Conservation (phyloP, 2,797 vertebrate genomes). For the Bryconaethiops microstoma region DNA sequence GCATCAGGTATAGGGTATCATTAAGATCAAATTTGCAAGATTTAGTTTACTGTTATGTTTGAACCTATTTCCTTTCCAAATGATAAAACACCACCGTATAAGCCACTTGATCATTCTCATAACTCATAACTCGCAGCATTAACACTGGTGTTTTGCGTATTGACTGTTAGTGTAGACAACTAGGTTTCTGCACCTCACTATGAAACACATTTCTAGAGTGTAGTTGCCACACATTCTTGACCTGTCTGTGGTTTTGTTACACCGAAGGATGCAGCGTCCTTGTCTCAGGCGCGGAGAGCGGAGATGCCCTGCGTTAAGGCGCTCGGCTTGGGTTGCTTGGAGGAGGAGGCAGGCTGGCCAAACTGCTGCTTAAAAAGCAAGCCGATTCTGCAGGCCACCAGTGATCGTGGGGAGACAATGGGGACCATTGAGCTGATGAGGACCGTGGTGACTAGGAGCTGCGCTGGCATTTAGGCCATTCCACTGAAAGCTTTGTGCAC, state of each 20-base stretch:
- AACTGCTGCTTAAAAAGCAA: slow-evolving; percentile 76
- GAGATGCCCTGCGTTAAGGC: slow-evolving; percentile 68
- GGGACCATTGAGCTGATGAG: slow-evolving; percentile 75
- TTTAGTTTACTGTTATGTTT: too few species aligned
- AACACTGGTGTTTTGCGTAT: neutral
- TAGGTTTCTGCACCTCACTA: neutral
- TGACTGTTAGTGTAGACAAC: neutral
- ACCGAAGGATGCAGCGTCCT: slow-evolving; percentile 24
- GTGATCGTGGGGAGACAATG: slow-evolving; percentile 78
- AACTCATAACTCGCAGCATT: too few species aligned
- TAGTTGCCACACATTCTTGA: slow-evolving; percentile 27
- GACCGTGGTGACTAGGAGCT: slow-evolving; percentile 70
- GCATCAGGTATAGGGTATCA: too few species aligned
- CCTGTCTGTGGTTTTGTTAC: slow-evolving; percentile 43
- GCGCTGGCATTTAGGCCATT: slow-evolving; percentile 74
- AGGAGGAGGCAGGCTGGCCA: slow-evolving; percentile 71
- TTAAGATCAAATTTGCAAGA: too few species aligned
- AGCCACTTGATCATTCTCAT: too few species aligned
- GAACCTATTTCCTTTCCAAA: too few species aligned
- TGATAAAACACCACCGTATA: too few species aligned
- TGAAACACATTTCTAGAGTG: slow-evolving; percentile 24
- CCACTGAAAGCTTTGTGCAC: slow-evolving; percentile 74
- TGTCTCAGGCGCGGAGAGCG: slow-evolving; percentile 58
- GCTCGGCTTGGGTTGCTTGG: slow-evolving; percentile 64
- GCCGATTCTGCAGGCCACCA: slow-evolving; percentile 72